A percentile compares a stretch with the other conserved stretches of the same genome.
Evolutionary conservation across 1,140 invertebrate genomes (phyloP).

Genomic region (Sarcophaga bullata): DNA sequence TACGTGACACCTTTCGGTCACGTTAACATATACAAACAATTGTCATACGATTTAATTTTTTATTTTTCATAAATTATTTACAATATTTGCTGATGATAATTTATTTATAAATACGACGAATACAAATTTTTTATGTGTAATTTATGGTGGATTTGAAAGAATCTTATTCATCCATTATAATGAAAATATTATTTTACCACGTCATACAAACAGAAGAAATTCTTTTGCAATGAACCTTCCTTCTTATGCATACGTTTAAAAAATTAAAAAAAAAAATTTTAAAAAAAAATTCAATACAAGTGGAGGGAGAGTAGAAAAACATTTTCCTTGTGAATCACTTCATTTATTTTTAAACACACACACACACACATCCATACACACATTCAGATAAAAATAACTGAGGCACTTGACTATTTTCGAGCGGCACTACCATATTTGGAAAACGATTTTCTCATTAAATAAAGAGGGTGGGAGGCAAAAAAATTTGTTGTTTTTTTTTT

Average conservation of each 20-base stretch:
- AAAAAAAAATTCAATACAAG: background rate
- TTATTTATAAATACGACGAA: too few species aligned
- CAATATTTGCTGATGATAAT: too few species aligned
- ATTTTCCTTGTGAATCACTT: background rate
- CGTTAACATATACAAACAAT: too few species aligned
- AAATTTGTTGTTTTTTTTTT: background rate
- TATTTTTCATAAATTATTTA: too few species aligned
- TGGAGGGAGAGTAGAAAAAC: background rate
- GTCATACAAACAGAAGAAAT: constrained; percentile 13
- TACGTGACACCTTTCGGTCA: too few species aligned
- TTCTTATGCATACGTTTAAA: background rate
- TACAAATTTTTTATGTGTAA: too few species aligned
- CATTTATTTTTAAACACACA: background rate
- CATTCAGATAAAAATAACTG: background rate
- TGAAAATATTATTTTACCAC: background rate
- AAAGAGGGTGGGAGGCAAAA: constrained; percentile 10
- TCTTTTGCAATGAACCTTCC: background rate
- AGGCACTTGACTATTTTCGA: background rate
- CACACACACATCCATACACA: too few species aligned
- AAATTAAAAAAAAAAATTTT: background rate
- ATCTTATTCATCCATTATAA: too few species aligned
- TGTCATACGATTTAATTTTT: too few species aligned
- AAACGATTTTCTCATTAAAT: background rate
- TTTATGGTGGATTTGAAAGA: too few species aligned
- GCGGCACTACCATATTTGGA: background rate